These are phyloP conservation scores for Ernsta delagoae DNA, from an alignment of 2,888 invertebrate genomes.

Conservation along the genomic window DNA sequence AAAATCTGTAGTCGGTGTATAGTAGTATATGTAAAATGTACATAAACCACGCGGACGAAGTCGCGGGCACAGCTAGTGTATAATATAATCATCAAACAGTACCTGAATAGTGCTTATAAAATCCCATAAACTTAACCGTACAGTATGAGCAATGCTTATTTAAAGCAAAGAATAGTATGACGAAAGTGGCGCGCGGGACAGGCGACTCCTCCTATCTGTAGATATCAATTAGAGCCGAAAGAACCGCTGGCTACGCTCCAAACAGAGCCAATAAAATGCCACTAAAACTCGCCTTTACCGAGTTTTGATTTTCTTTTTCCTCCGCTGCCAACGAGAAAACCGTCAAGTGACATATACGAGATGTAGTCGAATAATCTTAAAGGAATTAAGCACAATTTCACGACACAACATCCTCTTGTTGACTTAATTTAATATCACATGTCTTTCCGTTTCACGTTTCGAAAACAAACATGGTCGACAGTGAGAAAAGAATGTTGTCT, in stretches of 20 bases:
- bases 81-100: too few relatives aligned
- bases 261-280: conserved; percentile 74
- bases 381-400: conserved; percentile 27
- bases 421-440: conserved; percentile 1
- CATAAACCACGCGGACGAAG: too few relatives aligned
- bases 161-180: conserved; percentile 11
- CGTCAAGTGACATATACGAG: conserved; percentile 58
- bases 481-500: conserved; percentile 9
- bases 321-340: conserved; percentile 48
- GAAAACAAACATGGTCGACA: not conserved
- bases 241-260: conserved; percentile 69
- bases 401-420: conserved; percentile 5
- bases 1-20: too few relatives aligned
- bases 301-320: conserved; percentile 71
- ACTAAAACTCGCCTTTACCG: conserved; percentile 72
- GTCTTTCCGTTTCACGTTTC: not conserved
- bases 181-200: conserved; percentile 19
- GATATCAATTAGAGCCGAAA: conserved; percentile 78
- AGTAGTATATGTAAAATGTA: too few relatives aligned
- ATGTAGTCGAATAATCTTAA: conserved; percentile 50
- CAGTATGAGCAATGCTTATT: not conserved
- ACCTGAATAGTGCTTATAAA: too few relatives aligned
- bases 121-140: not conserved
- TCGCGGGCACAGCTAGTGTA: too few relatives aligned
- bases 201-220: conserved; percentile 42